Evolutionary conservation across 37 sponge, comb jelly and placozoan species (phyloP).

Genomic region (Crambe crambe): DNA sequence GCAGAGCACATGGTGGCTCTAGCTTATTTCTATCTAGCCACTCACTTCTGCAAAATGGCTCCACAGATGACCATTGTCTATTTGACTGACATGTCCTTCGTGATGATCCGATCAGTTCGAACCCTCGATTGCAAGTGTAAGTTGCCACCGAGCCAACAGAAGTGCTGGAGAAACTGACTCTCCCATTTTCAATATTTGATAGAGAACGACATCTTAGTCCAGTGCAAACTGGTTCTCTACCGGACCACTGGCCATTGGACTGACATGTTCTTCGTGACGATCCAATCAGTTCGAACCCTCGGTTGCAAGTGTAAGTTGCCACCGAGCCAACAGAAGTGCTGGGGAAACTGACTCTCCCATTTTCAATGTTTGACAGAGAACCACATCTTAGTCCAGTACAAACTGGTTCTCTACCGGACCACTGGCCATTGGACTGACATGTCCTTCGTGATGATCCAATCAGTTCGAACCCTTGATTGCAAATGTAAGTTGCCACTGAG

Average conservation of each 20-base stretch:
- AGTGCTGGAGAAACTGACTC: background rate
- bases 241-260: constrained; percentile 22
- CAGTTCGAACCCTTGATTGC: constrained; percentile 49
- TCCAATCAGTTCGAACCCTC: constrained; percentile 37
- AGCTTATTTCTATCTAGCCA: no score
- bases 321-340: constrained; percentile 12
- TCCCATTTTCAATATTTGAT: background rate
- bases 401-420: constrained; percentile 47
- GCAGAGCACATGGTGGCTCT: no score
- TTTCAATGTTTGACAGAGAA: background rate
- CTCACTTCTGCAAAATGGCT: constrained; percentile 54
- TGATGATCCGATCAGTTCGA: constrained; percentile 20
- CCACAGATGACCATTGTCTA: constrained; percentile 41
- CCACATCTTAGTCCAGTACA: constrained; percentile 35
- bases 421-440: constrained; percentile 37
- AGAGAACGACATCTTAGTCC: constrained; percentile 9
- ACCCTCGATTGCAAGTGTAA: constrained; percentile 56
- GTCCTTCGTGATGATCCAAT: constrained; percentile 28
- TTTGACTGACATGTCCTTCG: constrained; percentile 27
- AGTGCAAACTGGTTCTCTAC: constrained; percentile 28
- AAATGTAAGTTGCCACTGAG: constrained; percentile 46
- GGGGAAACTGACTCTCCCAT: background rate
- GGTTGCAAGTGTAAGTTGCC: constrained; percentile 39
- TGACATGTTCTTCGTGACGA: constrained; percentile 15
- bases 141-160: constrained; percentile 35